Evolutionary conservation across 2,113 vertebrate species (phyloP).

Genomic region (Saguinus imperator): DNA sequence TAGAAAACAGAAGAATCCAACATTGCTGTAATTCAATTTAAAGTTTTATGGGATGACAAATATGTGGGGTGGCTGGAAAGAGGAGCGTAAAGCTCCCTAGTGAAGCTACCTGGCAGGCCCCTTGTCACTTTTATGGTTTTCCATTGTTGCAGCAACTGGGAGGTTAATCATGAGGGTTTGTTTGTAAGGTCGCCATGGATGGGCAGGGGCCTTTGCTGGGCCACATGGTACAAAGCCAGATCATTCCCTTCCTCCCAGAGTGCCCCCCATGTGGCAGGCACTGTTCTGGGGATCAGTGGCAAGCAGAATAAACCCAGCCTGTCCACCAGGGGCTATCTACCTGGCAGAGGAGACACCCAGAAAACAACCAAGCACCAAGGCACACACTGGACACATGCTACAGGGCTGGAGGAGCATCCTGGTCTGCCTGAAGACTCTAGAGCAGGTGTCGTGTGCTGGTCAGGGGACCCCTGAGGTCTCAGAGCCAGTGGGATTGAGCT

Average conservation of each 20-base stretch:
- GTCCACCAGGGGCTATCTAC: fast-evolving
- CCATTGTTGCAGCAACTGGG: neutral
- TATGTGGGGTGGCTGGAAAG: neutral
- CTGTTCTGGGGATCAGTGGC: neutral
- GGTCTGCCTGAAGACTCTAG: neutral
- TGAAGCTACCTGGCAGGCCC: constrained; percentile 47
- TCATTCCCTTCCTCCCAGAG: neutral
- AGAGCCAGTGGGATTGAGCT: neutral
- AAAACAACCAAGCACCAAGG: neutral
- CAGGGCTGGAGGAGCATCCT: neutral
- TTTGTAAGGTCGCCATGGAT: neutral
- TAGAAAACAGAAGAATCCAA: constrained; percentile 51
- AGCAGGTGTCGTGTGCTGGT: neutral
- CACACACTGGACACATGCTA: fast-evolving
- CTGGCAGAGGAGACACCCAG: fast-evolving
- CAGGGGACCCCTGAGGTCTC: neutral
- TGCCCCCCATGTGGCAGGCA: neutral
- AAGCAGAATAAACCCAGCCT: neutral
- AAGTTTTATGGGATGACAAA: constrained; percentile 66
- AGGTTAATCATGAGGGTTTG: neutral
- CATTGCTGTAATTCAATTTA: constrained; percentile 55
- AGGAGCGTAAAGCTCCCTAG: constrained; percentile 8
- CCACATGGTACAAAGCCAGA: neutral
- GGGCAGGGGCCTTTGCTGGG: neutral
- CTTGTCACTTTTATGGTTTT: constrained; percentile 59